phyloP scores from a whole-genome alignment of 2,797 vertebrate species.

The Danionella dracula region DNA sequence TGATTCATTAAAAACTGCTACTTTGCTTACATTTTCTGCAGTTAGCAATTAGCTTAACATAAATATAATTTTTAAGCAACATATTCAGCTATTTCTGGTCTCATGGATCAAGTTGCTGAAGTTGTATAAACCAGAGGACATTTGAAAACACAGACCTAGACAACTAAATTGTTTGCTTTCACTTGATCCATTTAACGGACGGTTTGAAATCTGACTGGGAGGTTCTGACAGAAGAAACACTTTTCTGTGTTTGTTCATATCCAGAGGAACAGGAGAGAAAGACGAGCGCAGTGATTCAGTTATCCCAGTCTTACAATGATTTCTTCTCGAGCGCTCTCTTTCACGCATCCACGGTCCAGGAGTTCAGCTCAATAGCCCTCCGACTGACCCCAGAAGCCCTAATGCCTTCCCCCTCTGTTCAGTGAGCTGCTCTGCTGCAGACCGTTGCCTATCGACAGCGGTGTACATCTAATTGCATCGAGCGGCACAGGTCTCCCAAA shows the following conservation, averaged over 20 bases:
- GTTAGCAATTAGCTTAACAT: too few species aligned
- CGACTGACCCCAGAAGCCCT: conserved; percentile 51
- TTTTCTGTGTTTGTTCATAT: neutral
- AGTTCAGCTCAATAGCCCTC: conserved; percentile 56
- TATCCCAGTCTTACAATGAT: conserved; percentile 9
- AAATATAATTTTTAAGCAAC: too few species aligned
- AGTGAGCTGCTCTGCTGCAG: conserved; percentile 24
- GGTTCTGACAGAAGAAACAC: conserved; percentile 13
- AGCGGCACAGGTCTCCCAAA: conserved; percentile 69
- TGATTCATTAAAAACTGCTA: too few species aligned
- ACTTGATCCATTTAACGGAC: conserved; percentile 11
- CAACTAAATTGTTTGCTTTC: conserved; percentile 15
- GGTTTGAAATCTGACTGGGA: conserved; percentile 2
- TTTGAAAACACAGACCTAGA: neutral
- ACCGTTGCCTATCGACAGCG: conserved; percentile 56
- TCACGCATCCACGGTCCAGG: conserved; percentile 16
- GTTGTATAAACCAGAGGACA: neutral
- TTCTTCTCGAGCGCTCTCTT: neutral
- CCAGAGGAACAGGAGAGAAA: neutral
- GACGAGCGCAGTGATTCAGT: conserved; percentile 15
- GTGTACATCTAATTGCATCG: conserved; percentile 72
- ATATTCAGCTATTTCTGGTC: too few species aligned
- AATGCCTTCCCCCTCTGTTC: conserved; percentile 38
- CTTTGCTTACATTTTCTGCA: too few species aligned
- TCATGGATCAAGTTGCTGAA: too few species aligned